Conservation (phyloP, 2,888 invertebrate species). For the Cotesia congregata region DNA sequence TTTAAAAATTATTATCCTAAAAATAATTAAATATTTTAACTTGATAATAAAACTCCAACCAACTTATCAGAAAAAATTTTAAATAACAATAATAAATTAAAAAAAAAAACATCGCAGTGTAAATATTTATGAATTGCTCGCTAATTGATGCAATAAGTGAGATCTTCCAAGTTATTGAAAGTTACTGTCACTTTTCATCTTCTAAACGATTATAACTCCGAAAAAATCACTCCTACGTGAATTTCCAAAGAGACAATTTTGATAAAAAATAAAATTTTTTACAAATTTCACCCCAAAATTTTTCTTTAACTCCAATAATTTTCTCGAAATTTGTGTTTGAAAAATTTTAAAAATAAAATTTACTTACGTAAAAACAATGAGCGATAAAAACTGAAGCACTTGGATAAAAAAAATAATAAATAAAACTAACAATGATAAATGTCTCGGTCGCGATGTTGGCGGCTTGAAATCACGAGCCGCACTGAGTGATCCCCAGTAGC, state of each 20-base stretch:
- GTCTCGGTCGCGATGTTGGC: constrained; percentile 55
- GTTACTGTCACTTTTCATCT: not conserved
- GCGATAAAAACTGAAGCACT: not conserved
- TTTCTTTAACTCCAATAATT: not conserved
- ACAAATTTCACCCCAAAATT: not conserved
- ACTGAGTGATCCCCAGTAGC: constrained; percentile 59
- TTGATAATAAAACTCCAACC: too few species aligned
- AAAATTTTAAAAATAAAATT: not conserved
- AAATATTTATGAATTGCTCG: not conserved
- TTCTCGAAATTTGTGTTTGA: not conserved
- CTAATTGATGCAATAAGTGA: not conserved
- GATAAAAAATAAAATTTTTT: not conserved
- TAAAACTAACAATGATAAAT: not conserved
- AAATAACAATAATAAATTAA: too few species aligned
- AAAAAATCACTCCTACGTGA: not conserved
- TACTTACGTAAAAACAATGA: not conserved
- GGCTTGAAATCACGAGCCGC: constrained; percentile 66
- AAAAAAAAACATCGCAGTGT: not conserved
- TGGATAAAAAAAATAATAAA: not conserved
- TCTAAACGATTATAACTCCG: not conserved
- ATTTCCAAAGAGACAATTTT: not conserved
- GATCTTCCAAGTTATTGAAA: not conserved
- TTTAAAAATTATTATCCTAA: too few species aligned
- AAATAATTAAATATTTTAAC: too few species aligned
- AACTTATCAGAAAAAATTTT: too few species aligned